These are phyloP conservation scores for Xyrauchen texanus DNA, from an alignment of 2,113 vertebrate genomes.

Conservation along the genomic window DNA sequence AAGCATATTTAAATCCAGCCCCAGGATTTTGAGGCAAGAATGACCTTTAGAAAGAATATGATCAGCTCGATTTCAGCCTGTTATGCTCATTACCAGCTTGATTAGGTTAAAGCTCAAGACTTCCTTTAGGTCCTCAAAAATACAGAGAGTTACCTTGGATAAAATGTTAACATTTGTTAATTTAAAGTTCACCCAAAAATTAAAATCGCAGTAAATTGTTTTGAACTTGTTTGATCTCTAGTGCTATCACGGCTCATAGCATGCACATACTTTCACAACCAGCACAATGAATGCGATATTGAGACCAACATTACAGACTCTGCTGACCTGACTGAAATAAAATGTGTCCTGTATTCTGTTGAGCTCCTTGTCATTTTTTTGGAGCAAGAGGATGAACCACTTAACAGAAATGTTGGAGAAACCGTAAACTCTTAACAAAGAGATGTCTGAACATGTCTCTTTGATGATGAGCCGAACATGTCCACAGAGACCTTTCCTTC, in stretches of 20 bases:
- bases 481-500: not conserved
- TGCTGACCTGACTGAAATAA: not conserved
- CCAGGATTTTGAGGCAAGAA: constrained; percentile 12
- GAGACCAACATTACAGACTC: not conserved
- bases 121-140: not conserved
- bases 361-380: not conserved
- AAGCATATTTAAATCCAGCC: not conserved
- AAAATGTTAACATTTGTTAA: not conserved
- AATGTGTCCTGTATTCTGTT: not conserved
- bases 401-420: not conserved
- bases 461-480: not conserved
- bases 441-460: not conserved
- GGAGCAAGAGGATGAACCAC: not conserved
- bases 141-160: not conserved
- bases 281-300: too few species aligned
- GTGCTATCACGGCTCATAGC: too few species aligned
- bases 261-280: too few species aligned
- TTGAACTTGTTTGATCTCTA: not conserved
- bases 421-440: not conserved
- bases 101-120: constrained; percentile 7
- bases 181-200: not conserved
- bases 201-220: not conserved
- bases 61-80: not conserved
- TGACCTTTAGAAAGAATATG: constrained; percentile 5
- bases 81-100: constrained; percentile 19